A percentile compares a stretch with the other conserved stretches of the same genome.
These are phyloP conservation scores for Ginglymostoma cirratum DNA, from an alignment of 2,113 vertebrate genomes.

Conservation along the genomic window DNA sequence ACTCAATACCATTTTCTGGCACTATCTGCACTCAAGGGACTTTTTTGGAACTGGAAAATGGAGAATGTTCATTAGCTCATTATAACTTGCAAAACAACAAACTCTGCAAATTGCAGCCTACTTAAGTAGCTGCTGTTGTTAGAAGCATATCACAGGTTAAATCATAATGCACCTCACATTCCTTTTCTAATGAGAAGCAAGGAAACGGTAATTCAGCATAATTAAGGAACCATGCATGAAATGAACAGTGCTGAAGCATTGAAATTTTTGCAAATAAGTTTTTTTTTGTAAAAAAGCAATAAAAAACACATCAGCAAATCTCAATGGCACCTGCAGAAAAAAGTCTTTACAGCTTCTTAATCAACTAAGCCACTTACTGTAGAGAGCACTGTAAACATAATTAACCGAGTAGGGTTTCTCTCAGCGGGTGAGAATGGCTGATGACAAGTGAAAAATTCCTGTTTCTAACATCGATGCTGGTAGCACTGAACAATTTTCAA, in stretches of 20 bases:
- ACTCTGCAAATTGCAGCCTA: neutral
- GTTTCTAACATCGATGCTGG: neutral
- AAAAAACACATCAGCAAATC: neutral
- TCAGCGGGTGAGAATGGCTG: neutral
- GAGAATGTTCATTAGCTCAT: neutral
- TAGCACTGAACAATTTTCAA: neutral
- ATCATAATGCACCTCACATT: neutral
- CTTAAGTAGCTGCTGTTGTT: neutral
- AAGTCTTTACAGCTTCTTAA: neutral
- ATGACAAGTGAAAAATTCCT: neutral
- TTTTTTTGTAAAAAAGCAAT: neutral
- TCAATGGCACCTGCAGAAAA: neutral
- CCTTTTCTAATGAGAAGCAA: neutral
- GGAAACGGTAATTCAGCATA: neutral
- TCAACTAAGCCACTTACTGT: neutral
- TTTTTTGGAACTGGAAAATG: neutral
- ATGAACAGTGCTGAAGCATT: neutral
- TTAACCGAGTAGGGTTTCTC: neutral
- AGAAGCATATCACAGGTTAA: neutral
- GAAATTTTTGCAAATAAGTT: neutral
- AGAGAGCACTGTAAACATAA: neutral
- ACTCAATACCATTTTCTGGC: no score
- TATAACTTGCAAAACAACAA: neutral
- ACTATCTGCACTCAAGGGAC: neutral
- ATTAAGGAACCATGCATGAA: neutral